These are phyloP conservation scores for Campoletis sonorensis DNA, from an alignment of 1,140 invertebrate species.

Conservation along the genomic window DNA sequence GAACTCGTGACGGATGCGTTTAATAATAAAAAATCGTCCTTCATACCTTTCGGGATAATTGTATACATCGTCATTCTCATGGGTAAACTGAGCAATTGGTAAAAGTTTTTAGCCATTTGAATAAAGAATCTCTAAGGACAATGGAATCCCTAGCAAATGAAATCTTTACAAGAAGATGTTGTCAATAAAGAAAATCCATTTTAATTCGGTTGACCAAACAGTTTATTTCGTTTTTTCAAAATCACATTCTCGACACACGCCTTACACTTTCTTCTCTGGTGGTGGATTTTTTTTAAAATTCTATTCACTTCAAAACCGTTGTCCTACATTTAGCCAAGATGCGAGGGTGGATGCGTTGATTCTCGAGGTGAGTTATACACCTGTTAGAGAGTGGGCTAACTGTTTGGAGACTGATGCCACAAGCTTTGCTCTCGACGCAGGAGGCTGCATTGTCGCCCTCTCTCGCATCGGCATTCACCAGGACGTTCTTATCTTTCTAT, in stretches of 20 bases:
- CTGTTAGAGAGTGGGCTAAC: constrained; percentile 21
- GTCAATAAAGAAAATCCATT: no score
- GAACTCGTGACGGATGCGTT: background rate
- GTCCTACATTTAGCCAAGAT: constrained; percentile 11
- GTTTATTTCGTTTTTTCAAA: background rate
- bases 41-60: background rate
- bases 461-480: constrained; percentile 72
- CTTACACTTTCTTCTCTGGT: background rate
- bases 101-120: background rate
- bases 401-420: constrained; percentile 39
- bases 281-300: constrained; percentile 11
- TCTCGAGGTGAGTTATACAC: background rate
- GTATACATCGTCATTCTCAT: background rate
- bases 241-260: background rate
- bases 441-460: constrained; percentile 65
- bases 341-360: background rate
- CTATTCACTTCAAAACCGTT: background rate
- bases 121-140: background rate
- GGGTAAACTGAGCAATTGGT: background rate
- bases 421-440: constrained; percentile 21
- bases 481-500: constrained; percentile 76
- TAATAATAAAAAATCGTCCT: background rate
- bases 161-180: no score
- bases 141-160: background rate
- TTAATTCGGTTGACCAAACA: no score